phyloP scores from a whole-genome alignment of 2,797 vertebrate genomes.

The Poeciliopsis infans region DNA sequence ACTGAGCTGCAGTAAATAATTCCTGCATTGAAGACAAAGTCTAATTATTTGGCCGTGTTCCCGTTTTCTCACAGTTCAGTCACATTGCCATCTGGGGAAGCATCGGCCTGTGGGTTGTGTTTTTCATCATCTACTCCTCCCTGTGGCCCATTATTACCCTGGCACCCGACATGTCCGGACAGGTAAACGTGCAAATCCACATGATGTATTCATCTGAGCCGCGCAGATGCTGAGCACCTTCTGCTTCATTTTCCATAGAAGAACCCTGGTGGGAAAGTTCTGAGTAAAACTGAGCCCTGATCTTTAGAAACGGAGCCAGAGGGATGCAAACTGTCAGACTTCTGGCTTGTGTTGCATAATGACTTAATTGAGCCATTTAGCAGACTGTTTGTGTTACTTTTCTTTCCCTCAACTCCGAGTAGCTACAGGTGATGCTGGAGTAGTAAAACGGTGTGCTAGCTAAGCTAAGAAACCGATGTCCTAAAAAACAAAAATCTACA shows the following conservation, averaged over 20 bases:
- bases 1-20: neutral
- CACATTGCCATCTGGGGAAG: constrained; percentile 99
- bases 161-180: constrained; percentile 98
- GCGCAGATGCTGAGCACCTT: constrained; percentile 37
- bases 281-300: constrained; percentile 48
- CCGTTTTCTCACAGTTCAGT: constrained; percentile 86
- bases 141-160: constrained; percentile 94
- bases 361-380: constrained; percentile 82
- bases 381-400: constrained; percentile 77
- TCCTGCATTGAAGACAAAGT: neutral
- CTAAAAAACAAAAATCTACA: constrained; percentile 13
- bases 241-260: constrained; percentile 43
- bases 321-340: constrained; percentile 66
- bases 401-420: constrained; percentile 65
- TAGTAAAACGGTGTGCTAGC: constrained; percentile 44
- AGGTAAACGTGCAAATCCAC: constrained; percentile 84
- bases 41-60: constrained; percentile 6
- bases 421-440: constrained; percentile 71
- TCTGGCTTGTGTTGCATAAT: constrained; percentile 80
- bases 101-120: constrained; percentile 95
- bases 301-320: constrained; percentile 61
- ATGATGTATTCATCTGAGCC: constrained; percentile 28
- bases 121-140: constrained; percentile 96
- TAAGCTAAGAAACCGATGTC: constrained; percentile 30
- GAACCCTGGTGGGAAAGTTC: constrained; percentile 60